Evolutionary conservation across 1,140 invertebrate species (phyloP).

Genomic region (Ooceraea biroi): DNA sequence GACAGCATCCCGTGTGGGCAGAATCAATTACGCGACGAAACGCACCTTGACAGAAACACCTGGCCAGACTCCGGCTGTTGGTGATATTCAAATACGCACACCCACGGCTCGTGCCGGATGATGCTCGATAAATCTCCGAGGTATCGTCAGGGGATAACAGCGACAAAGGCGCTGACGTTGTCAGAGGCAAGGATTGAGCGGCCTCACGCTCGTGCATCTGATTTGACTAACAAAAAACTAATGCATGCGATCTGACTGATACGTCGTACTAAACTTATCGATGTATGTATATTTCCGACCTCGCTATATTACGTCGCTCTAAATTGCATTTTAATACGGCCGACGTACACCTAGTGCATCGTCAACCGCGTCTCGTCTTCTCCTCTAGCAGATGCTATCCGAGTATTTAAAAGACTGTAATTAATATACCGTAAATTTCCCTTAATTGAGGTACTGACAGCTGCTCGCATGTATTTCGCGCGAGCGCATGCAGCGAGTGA

Average conservation of each 20-base stretch:
- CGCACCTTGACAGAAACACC: conserved; percentile 58
- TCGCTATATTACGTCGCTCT: conserved; percentile 6
- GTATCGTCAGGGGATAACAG: conserved; percentile 64
- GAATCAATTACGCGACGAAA: conserved; percentile 72
- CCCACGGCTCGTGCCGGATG: conserved; percentile 62
- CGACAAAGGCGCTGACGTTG: conserved; percentile 71
- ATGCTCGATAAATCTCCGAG: conserved; percentile 70
- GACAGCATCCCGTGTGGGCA: conserved; percentile 63
- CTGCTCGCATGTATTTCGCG: not conserved
- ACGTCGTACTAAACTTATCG: not conserved
- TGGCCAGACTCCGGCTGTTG: conserved; percentile 57
- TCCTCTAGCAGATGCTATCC: not conserved
- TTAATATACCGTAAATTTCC: conserved; percentile 4
- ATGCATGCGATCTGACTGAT: not conserved
- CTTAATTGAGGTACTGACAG: conserved; percentile 9
- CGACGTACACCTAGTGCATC: not conserved
- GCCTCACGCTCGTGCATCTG: not conserved
- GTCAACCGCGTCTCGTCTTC: not conserved
- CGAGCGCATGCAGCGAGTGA: not conserved
- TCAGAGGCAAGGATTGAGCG: conserved; percentile 47
- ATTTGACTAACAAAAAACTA: conserved; percentile 40
- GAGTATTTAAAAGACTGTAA: not conserved
- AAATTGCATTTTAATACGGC: conserved; percentile 35
- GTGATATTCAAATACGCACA: conserved; percentile 69
- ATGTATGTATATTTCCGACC: not conserved